These are phyloP conservation scores for Ptilonorhynchus violaceus DNA, from an alignment of 2,113 vertebrate species.

Conservation along the genomic window DNA sequence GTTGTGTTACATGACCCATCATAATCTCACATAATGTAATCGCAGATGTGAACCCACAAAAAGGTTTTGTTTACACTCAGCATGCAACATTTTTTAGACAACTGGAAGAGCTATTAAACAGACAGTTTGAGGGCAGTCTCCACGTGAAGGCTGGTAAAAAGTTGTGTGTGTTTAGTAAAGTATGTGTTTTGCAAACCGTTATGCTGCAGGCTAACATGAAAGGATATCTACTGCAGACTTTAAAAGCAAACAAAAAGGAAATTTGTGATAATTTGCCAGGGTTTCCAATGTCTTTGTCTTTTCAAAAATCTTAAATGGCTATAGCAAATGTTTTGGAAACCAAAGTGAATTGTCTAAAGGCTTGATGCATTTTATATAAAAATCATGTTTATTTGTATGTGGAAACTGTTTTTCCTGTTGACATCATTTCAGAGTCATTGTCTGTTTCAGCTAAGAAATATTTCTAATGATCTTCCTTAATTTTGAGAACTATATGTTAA, in stretches of 20 bases:
- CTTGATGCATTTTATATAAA: not conserved
- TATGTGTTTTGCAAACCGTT: not conserved
- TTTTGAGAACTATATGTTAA: not conserved
- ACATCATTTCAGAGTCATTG: not conserved
- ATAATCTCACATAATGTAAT: not conserved
- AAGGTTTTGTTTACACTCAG: not conserved
- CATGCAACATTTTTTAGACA: not conserved
- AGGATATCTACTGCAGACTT: not conserved
- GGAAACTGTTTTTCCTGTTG: not conserved
- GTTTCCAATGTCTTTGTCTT: not conserved
- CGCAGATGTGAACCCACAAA: not conserved
- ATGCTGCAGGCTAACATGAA: not conserved
- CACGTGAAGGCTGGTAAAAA: not conserved
- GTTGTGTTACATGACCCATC: not conserved
- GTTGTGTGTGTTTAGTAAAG: not conserved
- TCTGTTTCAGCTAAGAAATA: not conserved
- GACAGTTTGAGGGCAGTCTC: not conserved
- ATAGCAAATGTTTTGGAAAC: not conserved
- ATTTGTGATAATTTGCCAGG: not conserved
- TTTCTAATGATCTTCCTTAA: slow-evolving; percentile 1
- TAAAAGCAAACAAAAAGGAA: not conserved
- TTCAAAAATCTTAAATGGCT: not conserved
- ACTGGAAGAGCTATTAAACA: not conserved
- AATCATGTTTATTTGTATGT: not conserved
- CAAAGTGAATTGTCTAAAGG: not conserved